Percentiles rank a stretch among this genome's conserved stretches.
phyloP scores from a whole-genome alignment of 2,113 vertebrate species.

The Callaeas wilsoni region DNA sequence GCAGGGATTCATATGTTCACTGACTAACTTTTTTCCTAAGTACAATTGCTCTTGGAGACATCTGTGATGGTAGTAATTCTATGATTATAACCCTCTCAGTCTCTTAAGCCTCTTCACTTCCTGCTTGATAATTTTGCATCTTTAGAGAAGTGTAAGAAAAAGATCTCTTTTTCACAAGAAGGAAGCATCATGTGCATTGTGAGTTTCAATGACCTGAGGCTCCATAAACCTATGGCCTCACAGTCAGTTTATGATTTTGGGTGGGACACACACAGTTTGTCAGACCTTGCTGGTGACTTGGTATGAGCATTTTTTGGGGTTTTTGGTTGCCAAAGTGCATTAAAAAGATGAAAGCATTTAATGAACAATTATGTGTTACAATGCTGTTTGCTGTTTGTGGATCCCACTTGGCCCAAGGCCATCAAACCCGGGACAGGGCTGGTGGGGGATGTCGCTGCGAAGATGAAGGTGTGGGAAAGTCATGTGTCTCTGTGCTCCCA shows the following conservation, averaged over 20 bases:
- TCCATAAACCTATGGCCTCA: background rate
- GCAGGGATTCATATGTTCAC: background rate
- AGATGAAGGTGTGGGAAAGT: background rate
- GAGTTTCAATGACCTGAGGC: background rate
- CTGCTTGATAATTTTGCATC: background rate
- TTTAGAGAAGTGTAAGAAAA: background rate
- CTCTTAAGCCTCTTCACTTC: background rate
- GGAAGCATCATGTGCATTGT: background rate
- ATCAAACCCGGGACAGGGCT: background rate
- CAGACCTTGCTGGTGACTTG: background rate
- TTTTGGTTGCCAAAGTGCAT: background rate
- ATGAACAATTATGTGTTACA: background rate
- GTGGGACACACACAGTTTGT: background rate
- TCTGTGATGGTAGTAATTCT: background rate
- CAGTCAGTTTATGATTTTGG: background rate
- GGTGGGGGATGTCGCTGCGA: background rate
- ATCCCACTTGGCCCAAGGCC: background rate
- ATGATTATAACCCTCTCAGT: background rate
- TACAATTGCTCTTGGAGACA: background rate
- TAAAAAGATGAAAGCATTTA: background rate
- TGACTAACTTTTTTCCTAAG: background rate
- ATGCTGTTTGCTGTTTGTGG: background rate
- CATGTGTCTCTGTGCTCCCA: rapidly evolving
- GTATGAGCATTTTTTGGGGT: background rate
- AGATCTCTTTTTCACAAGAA: background rate